Conservation (phyloP, 2,797 vertebrate species). For the Denticeps clupeoides region DNA sequence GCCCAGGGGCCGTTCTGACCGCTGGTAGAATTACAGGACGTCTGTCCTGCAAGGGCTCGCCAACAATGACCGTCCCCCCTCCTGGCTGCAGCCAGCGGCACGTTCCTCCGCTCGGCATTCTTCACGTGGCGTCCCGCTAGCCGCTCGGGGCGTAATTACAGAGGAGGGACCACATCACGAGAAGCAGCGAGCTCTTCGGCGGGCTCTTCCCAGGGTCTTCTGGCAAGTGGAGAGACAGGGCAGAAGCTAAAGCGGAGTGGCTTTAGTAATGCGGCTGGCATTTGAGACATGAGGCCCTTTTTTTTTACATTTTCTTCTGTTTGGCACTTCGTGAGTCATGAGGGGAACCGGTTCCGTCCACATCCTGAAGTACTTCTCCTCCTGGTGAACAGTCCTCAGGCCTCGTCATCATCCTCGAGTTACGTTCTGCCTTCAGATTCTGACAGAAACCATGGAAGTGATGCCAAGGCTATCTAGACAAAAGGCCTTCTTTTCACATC, state of each 20-base stretch:
- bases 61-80: neutral
- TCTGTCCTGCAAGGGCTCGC: neutral
- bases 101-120: conserved; percentile 17
- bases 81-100: conserved; percentile 5
- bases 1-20: no score
- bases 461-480: no score
- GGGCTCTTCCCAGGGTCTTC: no score
- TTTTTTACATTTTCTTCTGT: conserved; percentile 2
- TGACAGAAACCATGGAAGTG: no score
- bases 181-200: no score
- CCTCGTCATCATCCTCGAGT: no score
- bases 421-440: no score
- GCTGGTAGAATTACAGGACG: conserved; percentile 4
- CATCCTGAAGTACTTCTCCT: neutral
- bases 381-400: no score
- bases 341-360: conserved; percentile 8
- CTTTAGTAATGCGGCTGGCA: conserved; percentile 13
- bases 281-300: conserved; percentile 5
- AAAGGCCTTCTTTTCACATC: no score
- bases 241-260: conserved; percentile 2
- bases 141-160: conserved; percentile 26
- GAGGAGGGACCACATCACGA: neutral
- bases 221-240: neutral
- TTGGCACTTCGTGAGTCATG: conserved; percentile 25
- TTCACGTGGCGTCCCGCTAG: conserved; percentile 23